phyloP scores from a whole-genome alignment of 1,140 invertebrate species.

The Paralvinella palmiformis region DNA sequence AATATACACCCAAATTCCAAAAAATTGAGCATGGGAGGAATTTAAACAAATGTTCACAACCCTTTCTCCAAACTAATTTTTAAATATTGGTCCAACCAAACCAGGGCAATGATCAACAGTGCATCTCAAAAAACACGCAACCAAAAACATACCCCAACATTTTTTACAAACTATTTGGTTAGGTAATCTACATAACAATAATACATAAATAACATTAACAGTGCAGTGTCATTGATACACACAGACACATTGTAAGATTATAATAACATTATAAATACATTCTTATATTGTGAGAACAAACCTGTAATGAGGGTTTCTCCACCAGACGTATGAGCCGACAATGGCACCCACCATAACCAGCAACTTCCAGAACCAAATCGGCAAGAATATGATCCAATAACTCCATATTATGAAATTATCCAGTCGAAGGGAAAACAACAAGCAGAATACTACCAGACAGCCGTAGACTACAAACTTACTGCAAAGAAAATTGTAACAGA shows the following conservation, averaged over 20 bases:
- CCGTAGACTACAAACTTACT: slow-evolving; percentile 95
- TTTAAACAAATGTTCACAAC: too few species aligned
- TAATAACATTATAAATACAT: neutral
- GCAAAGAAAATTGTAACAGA: slow-evolving; percentile 44
- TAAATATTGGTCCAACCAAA: too few species aligned
- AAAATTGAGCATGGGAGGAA: too few species aligned
- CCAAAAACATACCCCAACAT: too few species aligned
- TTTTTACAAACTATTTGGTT: too few species aligned
- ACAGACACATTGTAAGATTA: too few species aligned
- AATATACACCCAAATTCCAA: neutral
- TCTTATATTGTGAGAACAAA: slow-evolving; percentile 39
- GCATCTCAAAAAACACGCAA: too few species aligned
- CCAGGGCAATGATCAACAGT: too few species aligned
- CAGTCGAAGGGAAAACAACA: slow-evolving; percentile 78
- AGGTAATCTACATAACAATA: too few species aligned
- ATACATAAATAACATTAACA: too few species aligned
- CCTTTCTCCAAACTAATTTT: too few species aligned
- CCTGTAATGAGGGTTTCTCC: slow-evolving; percentile 87
- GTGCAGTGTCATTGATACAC: too few species aligned
- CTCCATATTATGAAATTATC: slow-evolving; percentile 85
- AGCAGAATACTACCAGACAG: slow-evolving; percentile 84
- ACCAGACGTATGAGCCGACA: slow-evolving; percentile 89
- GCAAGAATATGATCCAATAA: slow-evolving; percentile 88
- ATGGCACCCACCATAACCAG: slow-evolving; percentile 82
- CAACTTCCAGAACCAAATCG: slow-evolving; percentile 94